phyloP scores from a whole-genome alignment of 2,113 vertebrate genomes.

The Pseudopipra pipra region DNA sequence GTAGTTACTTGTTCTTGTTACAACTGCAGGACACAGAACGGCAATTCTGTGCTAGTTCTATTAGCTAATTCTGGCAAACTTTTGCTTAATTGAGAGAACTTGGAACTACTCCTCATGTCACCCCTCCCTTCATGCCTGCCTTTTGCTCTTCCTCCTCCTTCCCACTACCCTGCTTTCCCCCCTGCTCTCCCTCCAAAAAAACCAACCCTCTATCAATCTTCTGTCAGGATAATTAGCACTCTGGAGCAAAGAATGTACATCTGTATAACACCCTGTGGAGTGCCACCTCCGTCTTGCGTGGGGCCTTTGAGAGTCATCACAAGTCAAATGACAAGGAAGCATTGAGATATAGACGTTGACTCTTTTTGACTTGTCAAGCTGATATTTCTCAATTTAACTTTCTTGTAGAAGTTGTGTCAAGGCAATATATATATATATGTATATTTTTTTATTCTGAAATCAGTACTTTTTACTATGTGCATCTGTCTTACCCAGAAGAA shows the following conservation, averaged over 20 bases:
- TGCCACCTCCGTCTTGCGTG: conserved; percentile 1
- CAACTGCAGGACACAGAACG: neutral
- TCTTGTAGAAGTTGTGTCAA: neutral
- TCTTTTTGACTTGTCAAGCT: neutral
- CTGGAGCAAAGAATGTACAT: neutral
- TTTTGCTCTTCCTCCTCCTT: conserved; percentile 4
- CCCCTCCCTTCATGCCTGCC: neutral
- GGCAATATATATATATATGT: neutral
- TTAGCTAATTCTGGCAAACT: neutral
- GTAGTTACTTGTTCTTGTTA: neutral
- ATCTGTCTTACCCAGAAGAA: neutral
- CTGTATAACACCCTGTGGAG: neutral
- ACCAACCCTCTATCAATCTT: neutral
- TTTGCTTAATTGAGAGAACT: neutral
- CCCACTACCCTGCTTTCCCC: neutral
- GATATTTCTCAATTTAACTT: neutral
- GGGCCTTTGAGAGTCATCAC: neutral
- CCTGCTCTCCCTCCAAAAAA: neutral
- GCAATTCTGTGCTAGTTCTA: neutral
- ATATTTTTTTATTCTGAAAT: neutral
- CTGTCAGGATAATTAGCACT: conserved; percentile 12
- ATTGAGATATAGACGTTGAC: neutral
- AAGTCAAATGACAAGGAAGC: neutral
- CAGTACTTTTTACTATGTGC: neutral
- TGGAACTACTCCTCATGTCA: neutral